Evolutionary conservation across 2,113 vertebrate genomes (phyloP).

Genomic region (Jacana jacana): DNA sequence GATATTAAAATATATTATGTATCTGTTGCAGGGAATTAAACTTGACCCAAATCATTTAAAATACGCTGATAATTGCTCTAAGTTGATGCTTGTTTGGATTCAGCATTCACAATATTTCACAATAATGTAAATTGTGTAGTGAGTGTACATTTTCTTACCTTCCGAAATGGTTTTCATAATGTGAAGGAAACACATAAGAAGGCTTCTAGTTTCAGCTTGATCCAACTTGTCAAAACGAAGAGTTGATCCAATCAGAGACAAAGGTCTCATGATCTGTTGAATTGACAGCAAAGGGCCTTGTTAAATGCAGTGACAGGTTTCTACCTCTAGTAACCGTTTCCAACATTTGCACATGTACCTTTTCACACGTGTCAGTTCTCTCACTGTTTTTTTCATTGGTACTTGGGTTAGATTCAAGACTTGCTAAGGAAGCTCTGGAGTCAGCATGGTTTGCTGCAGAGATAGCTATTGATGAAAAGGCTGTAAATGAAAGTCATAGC

Average conservation of each 20-base stretch:
- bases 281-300: background rate
- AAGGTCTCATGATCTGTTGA: slow-evolving; percentile 87
- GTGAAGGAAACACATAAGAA: slow-evolving; percentile 97
- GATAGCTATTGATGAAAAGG: slow-evolving; percentile 95
- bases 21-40: background rate
- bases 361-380: slow-evolving; percentile 93
- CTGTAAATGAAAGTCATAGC: slow-evolving; percentile 84
- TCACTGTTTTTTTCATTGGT: slow-evolving; percentile 94
- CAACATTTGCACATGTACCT: slow-evolving; percentile 74
- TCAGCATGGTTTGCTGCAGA: slow-evolving; percentile 93
- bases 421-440: slow-evolving; percentile 94
- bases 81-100: background rate
- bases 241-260: slow-evolving; percentile 93
- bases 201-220: slow-evolving; percentile 94
- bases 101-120: background rate
- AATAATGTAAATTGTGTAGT: background rate
- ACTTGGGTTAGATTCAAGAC: slow-evolving; percentile 96
- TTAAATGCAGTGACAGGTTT: background rate
- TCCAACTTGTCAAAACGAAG: slow-evolving; percentile 97
- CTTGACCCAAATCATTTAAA: background rate
- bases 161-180: slow-evolving; percentile 99
- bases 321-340: background rate
- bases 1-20: background rate
- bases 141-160: slow-evolving; percentile 71
- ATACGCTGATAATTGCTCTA: background rate